A percentile compares a stretch with the other conserved stretches of the same genome.
These are phyloP conservation scores for Erinaceus europaeus DNA, from an alignment of 2,113 vertebrate genomes.

Conservation along the genomic window DNA sequence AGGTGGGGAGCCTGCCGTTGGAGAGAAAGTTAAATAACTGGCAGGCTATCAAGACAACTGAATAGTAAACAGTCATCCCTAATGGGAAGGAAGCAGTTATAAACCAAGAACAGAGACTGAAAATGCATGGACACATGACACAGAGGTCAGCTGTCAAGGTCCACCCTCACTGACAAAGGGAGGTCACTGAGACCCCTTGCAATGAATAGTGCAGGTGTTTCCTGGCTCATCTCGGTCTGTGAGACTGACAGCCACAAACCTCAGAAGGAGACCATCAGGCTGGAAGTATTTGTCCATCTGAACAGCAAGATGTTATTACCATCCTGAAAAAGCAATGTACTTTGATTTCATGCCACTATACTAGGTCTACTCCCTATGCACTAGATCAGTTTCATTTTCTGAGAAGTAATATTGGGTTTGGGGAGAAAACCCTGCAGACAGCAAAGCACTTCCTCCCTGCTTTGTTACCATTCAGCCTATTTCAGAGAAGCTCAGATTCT, in stretches of 20 bases:
- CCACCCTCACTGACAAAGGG: neutral
- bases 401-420: neutral
- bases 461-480: neutral
- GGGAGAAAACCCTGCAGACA: neutral
- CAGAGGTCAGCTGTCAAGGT: neutral
- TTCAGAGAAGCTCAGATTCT: constrained; percentile 24
- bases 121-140: neutral
- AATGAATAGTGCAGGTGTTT: neutral
- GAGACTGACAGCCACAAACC: neutral
- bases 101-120: neutral
- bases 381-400: neutral
- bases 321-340: neutral
- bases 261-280: neutral
- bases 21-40: neutral
- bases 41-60: neutral
- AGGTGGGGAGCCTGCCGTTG: neutral
- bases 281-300: neutral
- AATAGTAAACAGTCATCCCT: neutral
- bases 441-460: neutral
- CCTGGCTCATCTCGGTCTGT: neutral
- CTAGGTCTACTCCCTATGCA: neutral
- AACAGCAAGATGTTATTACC: neutral
- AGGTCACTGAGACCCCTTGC: neutral
- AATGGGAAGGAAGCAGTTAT: neutral
- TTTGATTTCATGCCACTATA: neutral